Conservation (phyloP, 2,797 vertebrate species). For the Neostethus bicornis region DNA sequence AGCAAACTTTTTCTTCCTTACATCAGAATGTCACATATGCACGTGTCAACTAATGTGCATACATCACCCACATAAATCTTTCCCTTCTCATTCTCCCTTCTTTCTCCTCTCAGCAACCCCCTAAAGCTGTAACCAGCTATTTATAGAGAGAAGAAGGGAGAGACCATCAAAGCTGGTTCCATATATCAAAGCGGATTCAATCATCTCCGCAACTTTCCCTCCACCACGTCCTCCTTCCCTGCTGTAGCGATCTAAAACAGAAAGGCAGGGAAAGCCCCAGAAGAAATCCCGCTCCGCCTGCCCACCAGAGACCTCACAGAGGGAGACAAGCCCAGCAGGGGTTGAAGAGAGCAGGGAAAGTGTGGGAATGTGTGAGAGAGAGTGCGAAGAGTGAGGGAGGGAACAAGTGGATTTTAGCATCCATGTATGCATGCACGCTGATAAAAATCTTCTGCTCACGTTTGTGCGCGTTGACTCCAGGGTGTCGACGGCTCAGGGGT, state of each 20-base stretch:
- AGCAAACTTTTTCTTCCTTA: conserved; percentile 17
- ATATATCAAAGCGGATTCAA: conserved; percentile 78
- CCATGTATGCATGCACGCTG: conserved; percentile 47
- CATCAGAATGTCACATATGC: conserved; percentile 36
- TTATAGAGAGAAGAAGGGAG: conserved; percentile 72
- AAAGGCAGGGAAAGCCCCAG: conserved; percentile 71
- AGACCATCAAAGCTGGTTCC: conserved; percentile 78
- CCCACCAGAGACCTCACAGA: conserved; percentile 56
- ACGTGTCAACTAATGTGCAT: conserved; percentile 23
- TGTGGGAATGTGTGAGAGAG: conserved; percentile 53
- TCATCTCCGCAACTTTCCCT: conserved; percentile 54
- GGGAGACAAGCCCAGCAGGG: conserved; percentile 35
- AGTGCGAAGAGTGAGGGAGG: conserved; percentile 43
- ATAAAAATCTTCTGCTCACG: conserved; percentile 20
- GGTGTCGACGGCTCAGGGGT: conserved; percentile 44
- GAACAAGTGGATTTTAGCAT: conserved; percentile 35
- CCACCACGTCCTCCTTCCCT: conserved; percentile 60
- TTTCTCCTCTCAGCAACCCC: conserved; percentile 60
- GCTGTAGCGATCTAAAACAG: conserved; percentile 67
- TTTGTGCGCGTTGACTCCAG: conserved; percentile 27
- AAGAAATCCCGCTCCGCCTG: conserved; percentile 62
- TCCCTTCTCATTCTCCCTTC: conserved; percentile 33
- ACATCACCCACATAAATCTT: conserved; percentile 48
- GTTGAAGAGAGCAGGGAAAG: conserved; percentile 31
- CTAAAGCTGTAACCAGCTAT: conserved; percentile 72